Evolutionary conservation across 2,113 vertebrate genomes (phyloP), one percentile per base, ranked within the genome.

Genomic region (Loxodonta africana): DNA sequence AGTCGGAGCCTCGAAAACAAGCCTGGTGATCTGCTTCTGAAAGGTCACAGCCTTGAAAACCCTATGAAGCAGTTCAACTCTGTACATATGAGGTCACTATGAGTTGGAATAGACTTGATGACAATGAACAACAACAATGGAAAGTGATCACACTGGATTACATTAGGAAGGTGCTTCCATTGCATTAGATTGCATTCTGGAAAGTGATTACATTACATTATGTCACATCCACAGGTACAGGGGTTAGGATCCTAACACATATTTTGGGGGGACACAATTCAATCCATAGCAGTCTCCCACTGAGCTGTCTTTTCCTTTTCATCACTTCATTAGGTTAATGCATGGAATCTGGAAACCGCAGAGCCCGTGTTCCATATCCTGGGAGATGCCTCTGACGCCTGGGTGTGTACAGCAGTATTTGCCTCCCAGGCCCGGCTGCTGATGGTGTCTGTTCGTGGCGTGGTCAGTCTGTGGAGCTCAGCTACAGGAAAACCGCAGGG

Each of bases 311-410:
- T 30, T 76, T 53, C 74, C 30, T 77, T 23, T 53, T 77, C 60
- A 8, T 82, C 12, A 51, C 88, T 25, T 30, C 62, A 0, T n/a
- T 87, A 99, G 99, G 96, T 99, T 80, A 99, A 53, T 26, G 98
- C 98, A 28, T 99, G 98, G 99, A 94, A 96, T 57, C 95, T 98
- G 95, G 98, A 99, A 18, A 98, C 98, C 2, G 98, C 96, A 2
- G 98, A 98, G 71, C 96, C 95, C 26, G n/a, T 98, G 62, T 98
- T 98, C 96, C 90, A 53, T 21, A 33, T 98, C 44, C 93, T 76
- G 14, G 96, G 88, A 5, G 96, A 97, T 0, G 80, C 90, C 44
- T 67, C 44, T 0, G 97, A 97, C 5, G 94, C 82, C 0, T 97
- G 98, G 97, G 23, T 98, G 62, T 97, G 98, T 83, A 97, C 97